Evolutionary conservation across 37 sponge, comb jelly and placozoan species (phyloP).

Genomic region (Haliclona indistincta): DNA sequence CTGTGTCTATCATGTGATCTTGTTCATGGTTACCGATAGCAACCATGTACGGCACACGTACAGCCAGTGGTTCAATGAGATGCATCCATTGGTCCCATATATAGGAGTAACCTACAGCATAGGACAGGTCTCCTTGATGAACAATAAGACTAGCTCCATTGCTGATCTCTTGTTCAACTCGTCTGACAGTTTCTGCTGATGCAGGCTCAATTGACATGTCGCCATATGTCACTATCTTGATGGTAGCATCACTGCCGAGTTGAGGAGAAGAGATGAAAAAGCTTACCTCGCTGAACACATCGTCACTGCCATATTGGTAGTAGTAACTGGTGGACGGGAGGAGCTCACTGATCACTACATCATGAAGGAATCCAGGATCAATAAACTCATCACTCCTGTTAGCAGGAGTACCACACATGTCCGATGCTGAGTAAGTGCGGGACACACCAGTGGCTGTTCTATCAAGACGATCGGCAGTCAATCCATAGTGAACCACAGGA

Average conservation of each 20-base stretch:
- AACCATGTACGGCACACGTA: constrained; percentile 39
- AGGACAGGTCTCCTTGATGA: constrained; percentile 62
- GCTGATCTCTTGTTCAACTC: constrained; percentile 14
- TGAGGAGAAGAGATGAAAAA: constrained; percentile 24
- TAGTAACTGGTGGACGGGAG: constrained; percentile 31
- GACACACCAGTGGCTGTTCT: constrained; percentile 34
- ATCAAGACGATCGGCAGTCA: neutral
- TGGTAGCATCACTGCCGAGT: neutral
- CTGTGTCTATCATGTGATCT: neutral
- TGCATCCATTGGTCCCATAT: constrained; percentile 60
- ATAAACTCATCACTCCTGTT: constrained; percentile 6
- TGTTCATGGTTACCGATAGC: constrained; percentile 51
- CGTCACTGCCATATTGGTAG: constrained; percentile 39
- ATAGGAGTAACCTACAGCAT: constrained; percentile 50
- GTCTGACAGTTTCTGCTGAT: constrained; percentile 1
- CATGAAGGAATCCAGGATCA: constrained; percentile 60
- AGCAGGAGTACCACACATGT: constrained; percentile 69
- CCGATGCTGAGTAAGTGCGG: constrained; percentile 40
- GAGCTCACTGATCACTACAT: constrained; percentile 46
- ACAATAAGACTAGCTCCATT: constrained; percentile 25
- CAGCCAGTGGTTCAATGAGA: constrained; percentile 39
- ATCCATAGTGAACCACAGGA: constrained; percentile 47
- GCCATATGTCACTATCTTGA: constrained; percentile 48
- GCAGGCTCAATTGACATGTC: constrained; percentile 46
- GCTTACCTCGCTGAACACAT: constrained; percentile 22